These are phyloP conservation scores for Gymnogyps californianus DNA, from an alignment of 2,113 vertebrate species.

Conservation along the genomic window DNA sequence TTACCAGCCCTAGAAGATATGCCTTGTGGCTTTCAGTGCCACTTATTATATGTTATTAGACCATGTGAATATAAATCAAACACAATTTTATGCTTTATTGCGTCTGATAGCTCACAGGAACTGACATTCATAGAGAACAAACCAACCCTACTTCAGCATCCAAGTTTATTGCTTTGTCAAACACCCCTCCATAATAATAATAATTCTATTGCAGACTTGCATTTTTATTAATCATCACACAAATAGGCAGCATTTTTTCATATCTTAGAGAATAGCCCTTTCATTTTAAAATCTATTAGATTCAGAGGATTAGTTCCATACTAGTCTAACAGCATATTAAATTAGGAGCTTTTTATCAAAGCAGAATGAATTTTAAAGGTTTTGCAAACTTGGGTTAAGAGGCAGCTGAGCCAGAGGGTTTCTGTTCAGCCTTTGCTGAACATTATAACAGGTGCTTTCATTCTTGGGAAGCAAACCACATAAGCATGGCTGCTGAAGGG, in stretches of 20 bases:
- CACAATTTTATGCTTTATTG: conserved; percentile 30
- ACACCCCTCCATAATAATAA: neutral
- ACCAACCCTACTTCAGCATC: neutral
- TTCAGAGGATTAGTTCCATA: neutral
- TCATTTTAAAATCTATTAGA: conserved; percentile 17
- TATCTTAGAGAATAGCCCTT: neutral
- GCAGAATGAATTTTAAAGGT: neutral
- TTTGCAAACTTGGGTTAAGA: neutral
- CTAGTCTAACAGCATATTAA: neutral
- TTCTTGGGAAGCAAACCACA: neutral
- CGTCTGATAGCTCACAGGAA: conserved; percentile 5
- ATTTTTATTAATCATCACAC: neutral
- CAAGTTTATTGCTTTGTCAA: neutral
- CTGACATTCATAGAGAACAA: neutral
- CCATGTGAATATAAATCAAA: neutral
- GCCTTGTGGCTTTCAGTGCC: neutral
- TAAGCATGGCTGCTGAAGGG: neutral
- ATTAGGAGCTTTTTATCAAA: neutral
- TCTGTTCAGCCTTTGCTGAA: neutral
- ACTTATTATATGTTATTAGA: neutral
- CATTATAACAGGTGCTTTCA: neutral
- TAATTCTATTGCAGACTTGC: neutral
- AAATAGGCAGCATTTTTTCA: neutral
- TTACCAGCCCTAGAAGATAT: neutral
- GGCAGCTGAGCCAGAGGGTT: neutral